Base-by-base conservation (phyloP, 2,888 invertebrate species). In the Drosophila picticornis region DNA sequence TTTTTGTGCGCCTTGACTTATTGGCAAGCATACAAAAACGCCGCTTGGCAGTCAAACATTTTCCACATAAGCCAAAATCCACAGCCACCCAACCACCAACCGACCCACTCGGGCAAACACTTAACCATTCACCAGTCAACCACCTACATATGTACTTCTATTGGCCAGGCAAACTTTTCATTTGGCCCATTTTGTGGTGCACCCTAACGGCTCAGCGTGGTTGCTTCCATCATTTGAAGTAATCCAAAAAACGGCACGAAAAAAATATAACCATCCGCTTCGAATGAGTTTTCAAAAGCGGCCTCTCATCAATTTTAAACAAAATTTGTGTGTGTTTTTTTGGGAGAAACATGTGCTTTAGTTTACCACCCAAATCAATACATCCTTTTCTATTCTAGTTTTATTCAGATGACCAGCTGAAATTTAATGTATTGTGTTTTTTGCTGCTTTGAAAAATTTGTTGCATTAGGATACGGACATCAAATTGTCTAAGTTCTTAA, bases 21-120 rank as follows among this genome's bases (percentile, higher is more conserved):
- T 88, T 87, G 87, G 85, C 88, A 85, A 75, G 77, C 79, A 73
- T 74, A 78, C 80, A 84, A 75, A 74, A 63, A 59, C 5, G 9
- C n/a, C 56, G 58, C 57, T 78, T 83, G 85, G 72, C 85, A 85
- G 58, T 74, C 67, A 51, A 70, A 73, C 76, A 60, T 71, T 61
- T 65, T 65, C 63, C 59, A 19, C 52, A 64, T 27, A 55, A 55
- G 19, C 34, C 22, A 4, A 53, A 34, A 43, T 27, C 46, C 46
- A 22, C 34, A 53, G 22, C 40, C 38, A 27, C 48, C 25, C 50
- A 46, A 40, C 31, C 52, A n/a, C 10, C 40, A 25, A 51, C 4
- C 38, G 51, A 53, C 22, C 50, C 61, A 48, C 7, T 25, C 9
- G 25, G 25, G 46, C 46, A 46, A 46, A 25, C 46, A 46, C 46